Conservation (phyloP, 1,140 invertebrate species). For the Rhyzopertha dominica region DNA sequence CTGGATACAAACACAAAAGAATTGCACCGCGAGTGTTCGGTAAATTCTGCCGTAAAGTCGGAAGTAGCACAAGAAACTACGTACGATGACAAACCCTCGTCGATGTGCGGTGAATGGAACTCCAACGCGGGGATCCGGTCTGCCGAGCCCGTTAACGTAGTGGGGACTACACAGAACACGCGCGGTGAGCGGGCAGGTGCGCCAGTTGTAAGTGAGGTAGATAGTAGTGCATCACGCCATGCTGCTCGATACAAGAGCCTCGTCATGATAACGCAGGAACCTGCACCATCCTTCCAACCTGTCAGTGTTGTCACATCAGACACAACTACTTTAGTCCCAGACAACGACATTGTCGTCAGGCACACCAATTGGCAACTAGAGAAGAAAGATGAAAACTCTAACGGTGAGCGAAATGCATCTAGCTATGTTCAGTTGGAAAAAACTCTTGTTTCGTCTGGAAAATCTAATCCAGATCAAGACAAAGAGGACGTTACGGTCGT, state of each 20-base stretch:
- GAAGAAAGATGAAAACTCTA: conserved; percentile 1
- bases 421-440: no score
- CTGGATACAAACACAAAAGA: conserved; percentile 7
- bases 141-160: conserved; percentile 25
- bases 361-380: conserved; percentile 50
- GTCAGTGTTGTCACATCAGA: conserved; percentile 68
- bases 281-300: conserved; percentile 47
- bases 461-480: conserved; percentile 29
- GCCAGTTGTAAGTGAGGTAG: conserved; percentile 36
- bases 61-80: conserved; percentile 13
- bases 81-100: not conserved
- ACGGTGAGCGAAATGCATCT: conserved; percentile 12
- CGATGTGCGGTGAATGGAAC: conserved; percentile 28
- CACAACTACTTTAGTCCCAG: conserved; percentile 62
- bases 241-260: conserved; percentile 74
- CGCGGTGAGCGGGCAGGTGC: conserved; percentile 20
- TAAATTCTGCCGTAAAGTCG: conserved; percentile 16
- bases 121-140: conserved; percentile 33
- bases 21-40: no score
- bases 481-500: conserved; percentile 38
- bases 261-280: conserved; percentile 78
- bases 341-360: conserved; percentile 49
- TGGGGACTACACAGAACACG: conserved; percentile 15
- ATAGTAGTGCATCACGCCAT: conserved; percentile 48
- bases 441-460: conserved; percentile 10